Base-by-base conservation (phyloP, 1,140 invertebrate genomes). In the Archivesica marissinica region DNA sequence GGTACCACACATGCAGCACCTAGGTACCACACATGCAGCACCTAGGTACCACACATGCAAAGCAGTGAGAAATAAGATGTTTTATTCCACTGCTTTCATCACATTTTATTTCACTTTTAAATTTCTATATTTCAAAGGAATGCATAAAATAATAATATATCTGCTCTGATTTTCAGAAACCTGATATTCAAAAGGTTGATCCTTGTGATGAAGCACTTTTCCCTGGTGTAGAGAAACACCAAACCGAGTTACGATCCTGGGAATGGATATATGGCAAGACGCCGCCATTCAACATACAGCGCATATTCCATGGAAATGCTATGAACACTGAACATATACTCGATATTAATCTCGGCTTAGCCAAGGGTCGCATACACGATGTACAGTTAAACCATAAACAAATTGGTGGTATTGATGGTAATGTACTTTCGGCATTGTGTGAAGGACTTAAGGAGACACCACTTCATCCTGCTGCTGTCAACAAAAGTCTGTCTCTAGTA, bases 191-290 rank as follows among this genome's bases (percentile, higher is more conserved):
- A 44, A 56, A 44, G 28, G 79, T 72, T 9, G 25, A 82, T 33
- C 66, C 79, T 1, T 23, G 9, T 30, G 79, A 82, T 25, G 25
- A 72, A 23, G n/a, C 28, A 1, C 33, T 35, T 25, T 82, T 56
- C 20, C 66, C 66, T 56, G 79, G 79, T 30, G 44, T 82, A 6
- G 38, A 54, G 17, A 59, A 44, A 0, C 52, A 74, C 25, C n/a
- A 44, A 23, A n/a, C 50, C 4, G 66, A 82, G 30, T 28, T 82
- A 9, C 28, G 38, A 28, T 72, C 68, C 4, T 82, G 79, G 79
- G 66, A 82, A 25, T 82, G 79, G 79, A 82, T 74, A 35, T 82
- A 44, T 74, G 79, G 44, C 35, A 82, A 74, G 38, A 82, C 79
- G 11, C 79, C 79, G 33, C 47, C 47, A 33, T 82, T 82, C 35